Evolutionary conservation across 2,888 invertebrate species (phyloP).

Genomic region (Xestoiulus laeticollis): DNA sequence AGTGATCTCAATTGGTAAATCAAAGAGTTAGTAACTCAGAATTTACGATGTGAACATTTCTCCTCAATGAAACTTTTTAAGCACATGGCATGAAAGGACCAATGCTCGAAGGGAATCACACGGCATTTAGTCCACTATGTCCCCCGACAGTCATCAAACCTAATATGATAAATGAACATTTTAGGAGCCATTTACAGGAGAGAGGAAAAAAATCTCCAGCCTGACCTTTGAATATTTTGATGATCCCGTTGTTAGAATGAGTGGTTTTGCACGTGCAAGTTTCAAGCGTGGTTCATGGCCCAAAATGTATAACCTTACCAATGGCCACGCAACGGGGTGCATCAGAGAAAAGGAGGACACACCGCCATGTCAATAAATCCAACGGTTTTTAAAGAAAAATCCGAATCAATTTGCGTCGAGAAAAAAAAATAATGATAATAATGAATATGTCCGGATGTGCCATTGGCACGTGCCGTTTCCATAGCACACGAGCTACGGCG

Average conservation of each 20-base stretch:
- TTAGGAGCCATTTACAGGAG: neutral
- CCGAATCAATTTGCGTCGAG: neutral
- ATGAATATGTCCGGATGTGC: constrained; percentile 20
- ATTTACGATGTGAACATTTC: too few relatives aligned
- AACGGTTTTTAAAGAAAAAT: constrained; percentile 16
- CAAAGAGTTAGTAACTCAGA: too few relatives aligned
- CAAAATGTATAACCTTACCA: neutral
- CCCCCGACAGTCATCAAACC: neutral
- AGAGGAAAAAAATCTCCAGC: neutral
- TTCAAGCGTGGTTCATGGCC: neutral
- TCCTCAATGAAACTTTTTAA: neutral
- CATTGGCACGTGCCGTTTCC: constrained; percentile 10
- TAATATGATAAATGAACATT: neutral
- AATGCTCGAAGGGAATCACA: neutral
- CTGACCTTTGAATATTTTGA: neutral
- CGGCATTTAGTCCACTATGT: neutral
- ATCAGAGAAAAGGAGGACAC: neutral
- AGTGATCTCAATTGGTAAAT: too few relatives aligned
- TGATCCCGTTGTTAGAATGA: neutral
- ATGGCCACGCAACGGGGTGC: neutral
- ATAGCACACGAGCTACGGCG: neutral
- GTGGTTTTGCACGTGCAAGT: neutral
- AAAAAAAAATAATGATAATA: neutral
- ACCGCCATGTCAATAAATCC: neutral
- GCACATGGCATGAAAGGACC: neutral